These are phyloP conservation scores for Myotis planiceps DNA, from an alignment of 2,797 vertebrate genomes.

Conservation along the genomic window DNA sequence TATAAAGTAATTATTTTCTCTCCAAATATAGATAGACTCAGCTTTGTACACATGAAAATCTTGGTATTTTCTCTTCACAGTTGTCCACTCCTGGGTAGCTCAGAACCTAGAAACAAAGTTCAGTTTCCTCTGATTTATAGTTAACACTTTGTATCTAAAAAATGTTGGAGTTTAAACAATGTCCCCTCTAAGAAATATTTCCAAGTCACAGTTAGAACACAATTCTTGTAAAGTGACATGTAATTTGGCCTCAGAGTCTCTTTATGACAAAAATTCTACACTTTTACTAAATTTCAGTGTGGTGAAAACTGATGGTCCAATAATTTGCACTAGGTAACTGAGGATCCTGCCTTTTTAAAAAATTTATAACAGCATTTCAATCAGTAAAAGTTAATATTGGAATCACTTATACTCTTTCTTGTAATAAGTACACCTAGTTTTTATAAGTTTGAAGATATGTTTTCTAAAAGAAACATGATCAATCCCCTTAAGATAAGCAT, in stretches of 20 bases:
- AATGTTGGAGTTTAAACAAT: not conserved
- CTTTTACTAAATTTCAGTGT: not conserved
- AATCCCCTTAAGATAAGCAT: not conserved
- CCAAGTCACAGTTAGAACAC: not conserved
- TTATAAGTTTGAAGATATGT: not conserved
- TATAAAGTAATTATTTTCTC: not conserved
- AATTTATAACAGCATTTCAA: not conserved
- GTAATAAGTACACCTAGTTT: not conserved
- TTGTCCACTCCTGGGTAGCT: not conserved
- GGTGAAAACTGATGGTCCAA: not conserved
- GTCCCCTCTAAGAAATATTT: conserved; percentile 20
- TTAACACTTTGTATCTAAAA: not conserved
- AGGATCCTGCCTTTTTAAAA: not conserved
- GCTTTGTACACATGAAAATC: not conserved
- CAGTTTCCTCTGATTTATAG: not conserved
- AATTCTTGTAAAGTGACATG: not conserved
- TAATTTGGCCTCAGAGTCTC: conserved; percentile 3
- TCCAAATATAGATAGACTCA: not conserved
- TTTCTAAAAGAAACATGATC: not conserved
- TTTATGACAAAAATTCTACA: not conserved
- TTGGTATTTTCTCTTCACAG: not conserved
- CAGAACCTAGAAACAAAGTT: not conserved
- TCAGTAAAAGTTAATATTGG: not conserved
- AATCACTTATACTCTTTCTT: not conserved
- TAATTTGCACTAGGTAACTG: not conserved